Conservation (phyloP, 2,888 invertebrate genomes). For the Clitarchus hookeri region DNA sequence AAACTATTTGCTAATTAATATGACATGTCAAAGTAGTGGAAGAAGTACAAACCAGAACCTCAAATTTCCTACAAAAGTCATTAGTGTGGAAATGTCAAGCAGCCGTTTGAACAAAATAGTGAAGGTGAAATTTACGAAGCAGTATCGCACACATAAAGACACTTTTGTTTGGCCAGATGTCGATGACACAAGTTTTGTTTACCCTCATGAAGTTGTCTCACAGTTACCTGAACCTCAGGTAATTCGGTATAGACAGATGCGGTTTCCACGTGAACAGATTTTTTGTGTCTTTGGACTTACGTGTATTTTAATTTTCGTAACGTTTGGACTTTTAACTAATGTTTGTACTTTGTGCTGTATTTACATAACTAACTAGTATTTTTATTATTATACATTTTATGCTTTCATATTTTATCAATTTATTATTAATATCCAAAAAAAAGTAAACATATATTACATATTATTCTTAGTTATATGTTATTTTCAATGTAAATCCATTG, state of each 20-base stretch:
- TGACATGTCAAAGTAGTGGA: background rate
- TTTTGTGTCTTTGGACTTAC: no score
- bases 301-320: no score
- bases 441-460: no score
- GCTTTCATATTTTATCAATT: no score
- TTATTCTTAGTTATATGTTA: no score
- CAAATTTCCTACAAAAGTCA: background rate
- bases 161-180: constrained; percentile 10
- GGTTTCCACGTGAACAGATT: background rate
- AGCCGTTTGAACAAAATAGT: background rate
- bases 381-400: no score
- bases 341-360: no score
- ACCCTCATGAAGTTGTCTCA: background rate
- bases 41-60: background rate
- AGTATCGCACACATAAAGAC: background rate
- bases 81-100: background rate
- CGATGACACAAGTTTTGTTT: background rate
- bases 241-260: background rate
- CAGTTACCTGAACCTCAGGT: background rate
- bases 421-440: no score
- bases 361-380: no score
- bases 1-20: background rate
- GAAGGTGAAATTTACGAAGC: background rate
- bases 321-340: no score
- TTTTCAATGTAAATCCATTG: background rate